These are phyloP conservation scores for Platysteira castanea DNA, from an alignment of 2,113 vertebrate species.

Conservation along the genomic window DNA sequence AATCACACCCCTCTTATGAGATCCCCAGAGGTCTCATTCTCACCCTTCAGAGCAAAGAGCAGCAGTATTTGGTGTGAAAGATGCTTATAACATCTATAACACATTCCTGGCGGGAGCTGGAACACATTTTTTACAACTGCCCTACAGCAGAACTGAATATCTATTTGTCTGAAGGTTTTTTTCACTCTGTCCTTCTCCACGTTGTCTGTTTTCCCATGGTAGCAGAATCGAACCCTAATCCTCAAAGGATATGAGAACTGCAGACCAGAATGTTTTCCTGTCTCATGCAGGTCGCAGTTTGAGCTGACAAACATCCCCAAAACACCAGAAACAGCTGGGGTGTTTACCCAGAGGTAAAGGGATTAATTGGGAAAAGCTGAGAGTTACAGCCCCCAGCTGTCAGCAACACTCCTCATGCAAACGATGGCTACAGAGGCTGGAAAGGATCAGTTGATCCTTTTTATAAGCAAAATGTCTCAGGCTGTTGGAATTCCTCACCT, in stretches of 20 bases:
- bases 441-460: neutral
- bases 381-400: neutral
- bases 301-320: neutral
- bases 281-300: neutral
- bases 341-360: neutral
- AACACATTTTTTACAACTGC: neutral
- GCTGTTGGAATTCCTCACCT: neutral
- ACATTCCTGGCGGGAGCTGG: neutral
- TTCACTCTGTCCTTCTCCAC: neutral
- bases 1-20: neutral
- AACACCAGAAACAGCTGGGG: neutral
- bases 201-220: neutral
- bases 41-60: neutral
- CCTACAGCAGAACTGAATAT: neutral
- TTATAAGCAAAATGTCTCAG: neutral
- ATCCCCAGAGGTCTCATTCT: neutral
- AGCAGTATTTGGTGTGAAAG: neutral
- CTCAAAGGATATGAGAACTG: neutral
- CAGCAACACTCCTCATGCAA: neutral
- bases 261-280: neutral
- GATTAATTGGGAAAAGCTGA: neutral
- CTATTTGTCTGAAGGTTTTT: neutral
- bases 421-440: rapidly evolving
- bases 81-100: neutral
- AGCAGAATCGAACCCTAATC: neutral